Base-by-base conservation (phyloP, 2,113 vertebrate species). In the Ranitomeya imitator region DNA sequence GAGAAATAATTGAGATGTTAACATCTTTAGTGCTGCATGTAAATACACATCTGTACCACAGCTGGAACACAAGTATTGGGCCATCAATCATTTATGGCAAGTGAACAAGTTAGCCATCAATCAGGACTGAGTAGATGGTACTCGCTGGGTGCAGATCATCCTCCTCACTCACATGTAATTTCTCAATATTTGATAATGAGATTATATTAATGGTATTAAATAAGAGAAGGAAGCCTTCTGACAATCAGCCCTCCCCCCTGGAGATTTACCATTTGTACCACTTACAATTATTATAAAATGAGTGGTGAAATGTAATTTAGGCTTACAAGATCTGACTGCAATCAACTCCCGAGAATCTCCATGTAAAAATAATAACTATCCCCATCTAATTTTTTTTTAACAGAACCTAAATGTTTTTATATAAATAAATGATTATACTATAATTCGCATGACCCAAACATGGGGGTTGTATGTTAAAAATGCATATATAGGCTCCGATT, bases 51-150 rank as follows among this genome's bases (percentile, higher is more conserved):
- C 94, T 96, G 95, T 77, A 91, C 91, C 92, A 93, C 95, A 96
- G 95, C 95, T 96, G 95, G 92, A 94, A 91, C 93, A 95, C 94
- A 94, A 94, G 94, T 91, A 91, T 93, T 93, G 93, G 94, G 94
- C 95, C 95, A 95, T 95, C 95, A 95, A 94, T 95, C 95, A 94
- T 92, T 93, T 92, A 91, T 94, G 93, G 93, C 93, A 95, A 95
- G 92, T 92, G 92, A 92, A 92, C 89, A 90, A 90, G 93, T 94
- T 95, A 95, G 91, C 94, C 94, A 94, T 95, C 95, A 95, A 95
- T 95, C 94, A 94, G 92, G 93, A 93, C 90, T 94, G 83, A 11
- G 92, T 90, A 85, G 89, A 91, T 87, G 61, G 11, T 45, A 77
- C 90, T 92, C 90, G 88, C 1, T 93, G 94, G 93, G 94, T 93